Base-by-base conservation (phyloP, 1,140 invertebrate species). In the Ceratosolen solmsi region DNA sequence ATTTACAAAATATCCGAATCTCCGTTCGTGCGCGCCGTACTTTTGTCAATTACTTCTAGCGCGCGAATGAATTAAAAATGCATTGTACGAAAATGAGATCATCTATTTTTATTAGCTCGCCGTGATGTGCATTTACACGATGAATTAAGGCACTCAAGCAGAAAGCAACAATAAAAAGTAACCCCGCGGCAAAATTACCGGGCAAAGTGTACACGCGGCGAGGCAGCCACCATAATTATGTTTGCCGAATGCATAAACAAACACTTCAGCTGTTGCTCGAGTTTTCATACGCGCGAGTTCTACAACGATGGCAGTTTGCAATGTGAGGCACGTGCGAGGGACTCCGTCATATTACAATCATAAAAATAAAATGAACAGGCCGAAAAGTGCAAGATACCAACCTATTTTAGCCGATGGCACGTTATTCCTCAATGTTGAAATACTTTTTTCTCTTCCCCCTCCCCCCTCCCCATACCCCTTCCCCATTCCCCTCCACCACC, bases 371-470 rank as follows among this genome's bases (percentile, higher is more conserved):
- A 30, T 30, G 41, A 85, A 83, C 86, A 51, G 87, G 87, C 87
- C 89, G 58, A 60, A 17, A 63, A 63, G 25, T 63, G 88, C 86
- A 87, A 90, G 90, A 89, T 89, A 87, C 73, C 83, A 82, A 75
- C 38, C 82, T 9, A 30, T 58, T 79, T 83, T 56, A 80, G 70
- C 82, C 82, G 84, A 83, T 86, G 82, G 36, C 70, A 49, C 83
- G 56, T 83, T 84, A 65, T 51, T n/a, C 9, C 17, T 58, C 38
- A 74, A n/a, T 74, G 27, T 38, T 75, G 20, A n/a, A n/a, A n/a
- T n/a, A n/a, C n/a, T n/a, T n/a, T n/a, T n/a, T n/a, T n/a, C n/a
- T n/a, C n/a, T n/a, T n/a, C n/a, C n/a, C n/a, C n/a, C n/a, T n/a
- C n/a, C n/a, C n/a, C n/a, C n/a, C n/a, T n/a, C n/a, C n/a, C n/a